Conservation (phyloP, 2,113 vertebrate species). For the Hypanus sabinus region DNA sequence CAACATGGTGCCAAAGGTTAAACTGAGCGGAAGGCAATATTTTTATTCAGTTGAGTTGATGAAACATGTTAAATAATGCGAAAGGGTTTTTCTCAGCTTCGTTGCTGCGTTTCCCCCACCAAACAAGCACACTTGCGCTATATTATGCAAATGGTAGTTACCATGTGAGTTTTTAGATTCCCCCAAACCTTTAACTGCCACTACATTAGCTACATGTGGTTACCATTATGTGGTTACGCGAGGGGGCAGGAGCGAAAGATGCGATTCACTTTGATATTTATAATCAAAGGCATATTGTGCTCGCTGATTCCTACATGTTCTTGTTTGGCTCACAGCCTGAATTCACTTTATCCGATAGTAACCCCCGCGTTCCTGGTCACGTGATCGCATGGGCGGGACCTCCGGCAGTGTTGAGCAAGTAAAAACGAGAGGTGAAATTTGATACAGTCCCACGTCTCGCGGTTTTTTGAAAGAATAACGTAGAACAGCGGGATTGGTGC, state of each 20-base stretch:
- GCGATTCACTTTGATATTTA: slow-evolving; percentile 5
- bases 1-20: neutral
- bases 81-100: no score
- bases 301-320: neutral
- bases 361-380: neutral
- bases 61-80: neutral
- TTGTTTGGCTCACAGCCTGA: neutral
- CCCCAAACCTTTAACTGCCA: neutral
- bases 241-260: neutral
- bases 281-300: slow-evolving; percentile 31
- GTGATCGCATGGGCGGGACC: neutral
- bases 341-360: slow-evolving; percentile 17
- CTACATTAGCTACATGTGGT: neutral
- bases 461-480: neutral
- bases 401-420: neutral
- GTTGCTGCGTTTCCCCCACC: no score
- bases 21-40: neutral
- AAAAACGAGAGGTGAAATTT: neutral
- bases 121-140: neutral
- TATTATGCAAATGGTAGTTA: neutral
- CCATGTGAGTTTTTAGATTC: neutral
- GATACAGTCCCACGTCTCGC: neutral
- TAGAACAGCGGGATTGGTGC: neutral
- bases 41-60: neutral
- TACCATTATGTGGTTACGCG: neutral